phyloP scores from a whole-genome alignment of 2,113 vertebrate species.

The Paramisgurnus dabryanus region DNA sequence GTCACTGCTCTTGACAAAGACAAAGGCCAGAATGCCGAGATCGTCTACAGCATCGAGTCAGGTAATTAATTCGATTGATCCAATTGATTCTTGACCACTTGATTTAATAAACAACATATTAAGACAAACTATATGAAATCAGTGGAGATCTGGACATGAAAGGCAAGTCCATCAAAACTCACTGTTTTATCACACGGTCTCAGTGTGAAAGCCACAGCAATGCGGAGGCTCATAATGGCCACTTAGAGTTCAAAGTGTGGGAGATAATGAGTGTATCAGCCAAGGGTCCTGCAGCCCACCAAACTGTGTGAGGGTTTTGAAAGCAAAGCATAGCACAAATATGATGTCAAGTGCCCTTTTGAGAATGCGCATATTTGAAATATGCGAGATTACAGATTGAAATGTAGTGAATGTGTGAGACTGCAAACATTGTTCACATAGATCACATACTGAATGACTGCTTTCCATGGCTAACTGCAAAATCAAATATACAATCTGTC shows the following conservation, averaged over 20 bases:
- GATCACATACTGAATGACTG: constrained; percentile 49
- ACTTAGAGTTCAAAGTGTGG: constrained; percentile 53
- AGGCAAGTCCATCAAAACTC: constrained; percentile 1
- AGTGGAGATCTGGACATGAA: not conserved
- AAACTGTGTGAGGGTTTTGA: constrained; percentile 62
- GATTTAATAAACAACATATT: not conserved
- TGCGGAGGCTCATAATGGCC: constrained; percentile 43
- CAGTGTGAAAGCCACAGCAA: not conserved
- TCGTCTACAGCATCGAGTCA: constrained; percentile 92
- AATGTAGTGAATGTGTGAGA: constrained; percentile 67
- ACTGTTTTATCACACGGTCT: not conserved
- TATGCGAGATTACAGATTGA: constrained; percentile 75
- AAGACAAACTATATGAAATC: not conserved
- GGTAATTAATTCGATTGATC: constrained; percentile 71
- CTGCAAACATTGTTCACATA: constrained; percentile 65
- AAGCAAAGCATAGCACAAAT: constrained; percentile 59
- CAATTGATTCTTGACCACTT: not conserved
- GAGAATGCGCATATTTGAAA: constrained; percentile 78
- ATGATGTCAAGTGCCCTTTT: constrained; percentile 55
- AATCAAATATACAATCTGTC: not conserved
- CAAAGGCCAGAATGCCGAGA: constrained; percentile 89
- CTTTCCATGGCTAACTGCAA: not conserved
- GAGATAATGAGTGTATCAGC: constrained; percentile 66
- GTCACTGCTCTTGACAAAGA: constrained; percentile 94
- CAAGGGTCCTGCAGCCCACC: constrained; percentile 59